Percentiles rank a stretch among this genome's conserved stretches.
These are phyloP conservation scores for Telenomus remus DNA, from an alignment of 1,140 invertebrate species.

Conservation along the genomic window DNA sequence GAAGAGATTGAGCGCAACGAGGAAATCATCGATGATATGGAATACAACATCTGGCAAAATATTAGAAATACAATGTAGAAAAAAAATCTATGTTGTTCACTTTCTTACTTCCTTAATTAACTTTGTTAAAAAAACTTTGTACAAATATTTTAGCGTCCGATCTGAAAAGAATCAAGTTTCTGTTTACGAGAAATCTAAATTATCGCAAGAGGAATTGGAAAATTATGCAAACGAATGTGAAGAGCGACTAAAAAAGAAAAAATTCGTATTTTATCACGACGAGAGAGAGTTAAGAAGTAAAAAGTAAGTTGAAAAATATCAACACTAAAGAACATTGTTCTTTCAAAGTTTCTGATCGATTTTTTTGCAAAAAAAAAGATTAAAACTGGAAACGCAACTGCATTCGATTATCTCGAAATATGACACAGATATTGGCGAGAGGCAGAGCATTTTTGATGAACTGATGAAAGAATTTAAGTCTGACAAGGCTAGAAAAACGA, in stretches of 20 bases:
- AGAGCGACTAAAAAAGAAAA: slow-evolving; percentile 26
- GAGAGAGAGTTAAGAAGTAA: slow-evolving; percentile 46
- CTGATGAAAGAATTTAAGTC: slow-evolving; percentile 35
- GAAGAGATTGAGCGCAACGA: background rate
- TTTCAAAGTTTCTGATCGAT: slow-evolving; percentile 2
- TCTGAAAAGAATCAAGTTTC: no score
- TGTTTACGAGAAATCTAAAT: slow-evolving; percentile 4
- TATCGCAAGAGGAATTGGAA: slow-evolving; percentile 30
- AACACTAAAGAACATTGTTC: slow-evolving; percentile 1
- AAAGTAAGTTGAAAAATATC: slow-evolving; percentile 35
- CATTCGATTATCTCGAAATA: slow-evolving; percentile 57
- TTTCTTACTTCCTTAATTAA: no score
- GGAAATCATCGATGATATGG: slow-evolving; percentile 6
- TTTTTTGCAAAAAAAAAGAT: slow-evolving; percentile 32
- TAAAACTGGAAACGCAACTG: slow-evolving; percentile 60
- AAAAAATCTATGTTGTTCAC: background rate
- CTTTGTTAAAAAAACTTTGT: background rate
- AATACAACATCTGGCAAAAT: slow-evolving; percentile 2
- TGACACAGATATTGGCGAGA: slow-evolving; percentile 58
- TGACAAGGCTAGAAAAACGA: slow-evolving; percentile 26
- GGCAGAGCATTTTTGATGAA: slow-evolving; percentile 37
- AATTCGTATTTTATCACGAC: slow-evolving; percentile 21
- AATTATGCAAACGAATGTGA: slow-evolving; percentile 34
- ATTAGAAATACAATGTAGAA: background rate
- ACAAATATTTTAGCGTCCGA: background rate